phyloP scores from a whole-genome alignment of 2,888 invertebrate genomes.

The Globia sparganii region DNA sequence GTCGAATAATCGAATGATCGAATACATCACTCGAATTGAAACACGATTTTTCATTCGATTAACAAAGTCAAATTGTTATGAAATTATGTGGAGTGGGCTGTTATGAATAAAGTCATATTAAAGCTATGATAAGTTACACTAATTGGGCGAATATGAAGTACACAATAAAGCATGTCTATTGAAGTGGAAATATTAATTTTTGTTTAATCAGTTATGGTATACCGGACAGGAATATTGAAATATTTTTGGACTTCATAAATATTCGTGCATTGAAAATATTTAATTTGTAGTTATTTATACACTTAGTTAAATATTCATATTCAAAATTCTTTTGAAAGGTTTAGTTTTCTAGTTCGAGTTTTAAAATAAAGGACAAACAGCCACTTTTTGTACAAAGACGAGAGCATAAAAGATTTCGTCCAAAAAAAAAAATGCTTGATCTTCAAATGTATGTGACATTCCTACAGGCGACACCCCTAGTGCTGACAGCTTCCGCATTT shows the following conservation, averaged over 20 bases:
- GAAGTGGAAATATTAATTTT: conserved; percentile 14
- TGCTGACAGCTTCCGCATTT: conserved; percentile 66
- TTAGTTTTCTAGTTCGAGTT: background rate
- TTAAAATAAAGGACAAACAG: background rate
- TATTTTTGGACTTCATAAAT: background rate
- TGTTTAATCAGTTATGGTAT: conserved; percentile 12
- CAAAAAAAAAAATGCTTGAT: conserved; percentile 8
- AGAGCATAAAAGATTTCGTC: background rate
- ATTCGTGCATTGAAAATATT: background rate
- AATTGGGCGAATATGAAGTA: conserved; percentile 45
- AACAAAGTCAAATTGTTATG: conserved; percentile 28
- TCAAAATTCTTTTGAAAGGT: background rate
- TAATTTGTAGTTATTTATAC: background rate
- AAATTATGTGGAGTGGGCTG: conserved; percentile 37
- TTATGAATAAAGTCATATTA: conserved; percentile 45
- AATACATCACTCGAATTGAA: conserved; percentile 30
- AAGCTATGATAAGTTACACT: conserved; percentile 33
- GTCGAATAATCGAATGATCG: conserved; percentile 50
- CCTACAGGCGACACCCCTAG: conserved; percentile 33
- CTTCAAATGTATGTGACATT: conserved; percentile 25
- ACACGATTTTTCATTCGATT: conserved; percentile 38
- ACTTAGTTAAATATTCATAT: background rate
- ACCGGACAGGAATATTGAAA: background rate
- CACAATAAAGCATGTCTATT: conserved; percentile 13
- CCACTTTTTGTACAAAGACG: background rate